Evolutionary conservation across 2,797 vertebrate genomes (phyloP), one percentile per base, ranked within the genome.

Genomic region (Monodelphis domestica): DNA sequence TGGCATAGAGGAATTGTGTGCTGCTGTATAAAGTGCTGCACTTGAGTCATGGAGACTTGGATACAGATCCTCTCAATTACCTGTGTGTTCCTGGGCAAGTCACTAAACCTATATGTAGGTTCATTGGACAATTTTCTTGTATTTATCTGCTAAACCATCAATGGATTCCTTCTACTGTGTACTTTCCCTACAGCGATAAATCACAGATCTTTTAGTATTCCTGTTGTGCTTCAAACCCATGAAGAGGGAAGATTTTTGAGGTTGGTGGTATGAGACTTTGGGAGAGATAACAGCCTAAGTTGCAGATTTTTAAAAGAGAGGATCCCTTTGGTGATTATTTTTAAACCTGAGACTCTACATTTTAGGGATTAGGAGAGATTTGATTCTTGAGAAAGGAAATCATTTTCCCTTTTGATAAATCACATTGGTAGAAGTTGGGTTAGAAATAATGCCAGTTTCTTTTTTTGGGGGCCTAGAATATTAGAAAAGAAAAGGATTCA

Each of bases 341-440:
- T 63, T 51, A 89, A 91, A 53, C 90, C 55, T 89, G 53, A 93
- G 93, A 92, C 51, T 93, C 38, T 93, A 38, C 91, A 95, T 95
- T 93, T 95, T 15, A 70, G 63, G 63, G 6, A 38, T 70, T 38
- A 38, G 78, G 87, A 93, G 14, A 28, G 53, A 0, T 95, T 92
- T 70, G 63, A 38, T 70, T 92, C 92, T 89, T 54, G 50, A 96
- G 93, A 95, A 96, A 90, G 93, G 96, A 95, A 97, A 96, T 96
- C 95, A 96, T 95, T 95, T 94, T 96, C 94, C 87, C 92, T 94
- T 94, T 91, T 96, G 56, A 15, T 70, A 94, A 95, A 94, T 90
- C 94, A 93, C 94, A 97, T 78, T 45, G n/a, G 84, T 95, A 93
- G 96, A 90, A 94, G 89, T 90, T 94, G 56, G 88, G 33, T 56